These are phyloP conservation scores for Trichoplusia ni DNA, from an alignment of 1,140 invertebrate genomes.

Conservation along the genomic window DNA sequence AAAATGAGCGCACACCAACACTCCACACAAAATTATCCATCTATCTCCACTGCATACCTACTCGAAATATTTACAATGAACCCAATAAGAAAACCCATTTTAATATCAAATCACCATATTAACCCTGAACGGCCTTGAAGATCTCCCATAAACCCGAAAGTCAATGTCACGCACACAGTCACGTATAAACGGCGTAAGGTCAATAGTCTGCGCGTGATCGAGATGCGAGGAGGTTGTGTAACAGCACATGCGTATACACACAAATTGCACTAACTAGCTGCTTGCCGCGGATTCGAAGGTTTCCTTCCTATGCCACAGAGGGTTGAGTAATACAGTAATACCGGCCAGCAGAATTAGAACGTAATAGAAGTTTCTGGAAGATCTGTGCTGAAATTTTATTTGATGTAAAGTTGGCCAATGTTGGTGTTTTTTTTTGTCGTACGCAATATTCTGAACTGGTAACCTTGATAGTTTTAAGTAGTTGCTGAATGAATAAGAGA, in stretches of 20 bases:
- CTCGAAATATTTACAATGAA: not conserved
- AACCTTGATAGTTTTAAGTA: too few relatives aligned
- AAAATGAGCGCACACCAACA: too few relatives aligned
- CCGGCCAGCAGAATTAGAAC: too few relatives aligned
- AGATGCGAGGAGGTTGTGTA: conserved; percentile 27
- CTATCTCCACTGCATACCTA: too few relatives aligned
- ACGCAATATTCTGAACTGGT: too few relatives aligned
- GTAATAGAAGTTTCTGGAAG: too few relatives aligned
- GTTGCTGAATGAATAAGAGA: too few relatives aligned
- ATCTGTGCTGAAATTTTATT: too few relatives aligned
- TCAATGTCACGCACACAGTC: conserved; percentile 29
- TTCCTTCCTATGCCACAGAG: conserved; percentile 11
- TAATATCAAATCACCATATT: conserved; percentile 1
- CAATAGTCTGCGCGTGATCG: conserved; percentile 39
- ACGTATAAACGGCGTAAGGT: conserved; percentile 51
- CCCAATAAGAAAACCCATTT: not conserved
- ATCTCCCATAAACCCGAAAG: conserved; percentile 23
- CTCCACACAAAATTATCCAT: too few relatives aligned
- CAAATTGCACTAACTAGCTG: conserved; percentile 29
- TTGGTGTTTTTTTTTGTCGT: too few relatives aligned
- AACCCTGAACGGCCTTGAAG: conserved; percentile 35
- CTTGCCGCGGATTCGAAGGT: conserved; percentile 16
- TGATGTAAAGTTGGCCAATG: too few relatives aligned
- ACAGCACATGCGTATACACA: conserved; percentile 32
- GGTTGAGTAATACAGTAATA: too few relatives aligned